phyloP scores from a whole-genome alignment of 2,797 vertebrate species.

The Threskiornis aethiopicus region DNA sequence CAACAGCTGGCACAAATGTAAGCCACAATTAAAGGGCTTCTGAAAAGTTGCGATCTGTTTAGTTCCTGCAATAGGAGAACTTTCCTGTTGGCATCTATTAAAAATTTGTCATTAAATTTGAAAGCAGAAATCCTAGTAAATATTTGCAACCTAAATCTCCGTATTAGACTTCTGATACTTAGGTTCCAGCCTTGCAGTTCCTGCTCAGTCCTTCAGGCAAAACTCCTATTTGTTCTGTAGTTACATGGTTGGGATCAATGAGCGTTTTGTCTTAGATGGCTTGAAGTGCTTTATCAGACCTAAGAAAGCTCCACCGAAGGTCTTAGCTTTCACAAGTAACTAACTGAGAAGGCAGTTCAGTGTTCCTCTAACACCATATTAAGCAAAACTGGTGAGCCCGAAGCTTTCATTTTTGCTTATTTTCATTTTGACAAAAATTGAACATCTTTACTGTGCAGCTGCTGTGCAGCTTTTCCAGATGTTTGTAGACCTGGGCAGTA shows the following conservation, averaged over 20 bases:
- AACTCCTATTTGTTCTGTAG: background rate
- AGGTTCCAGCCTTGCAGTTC: background rate
- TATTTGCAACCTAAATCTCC: background rate
- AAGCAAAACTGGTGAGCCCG: background rate
- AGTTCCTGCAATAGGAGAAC: slow-evolving; percentile 1
- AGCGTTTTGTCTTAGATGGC: background rate
- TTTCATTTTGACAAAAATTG: background rate
- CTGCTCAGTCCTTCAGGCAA: background rate
- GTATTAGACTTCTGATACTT: background rate
- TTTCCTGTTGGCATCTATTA: slow-evolving; percentile 8
- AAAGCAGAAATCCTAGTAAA: background rate
- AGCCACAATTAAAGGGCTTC: slow-evolving; percentile 35
- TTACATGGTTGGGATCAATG: background rate
- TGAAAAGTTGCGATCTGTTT: background rate
- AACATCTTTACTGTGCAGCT: background rate
- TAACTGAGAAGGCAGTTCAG: background rate
- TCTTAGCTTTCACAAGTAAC: background rate
- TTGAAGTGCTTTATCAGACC: background rate
- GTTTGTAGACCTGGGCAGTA: background rate
- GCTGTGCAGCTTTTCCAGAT: background rate
- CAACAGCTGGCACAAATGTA: slow-evolving; percentile 68
- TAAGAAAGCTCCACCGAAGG: background rate
- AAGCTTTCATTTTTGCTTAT: background rate
- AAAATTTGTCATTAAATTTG: background rate
- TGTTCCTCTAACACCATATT: background rate